Conservation (phyloP, 2,888 invertebrate species). For the Cotesia congregata region DNA sequence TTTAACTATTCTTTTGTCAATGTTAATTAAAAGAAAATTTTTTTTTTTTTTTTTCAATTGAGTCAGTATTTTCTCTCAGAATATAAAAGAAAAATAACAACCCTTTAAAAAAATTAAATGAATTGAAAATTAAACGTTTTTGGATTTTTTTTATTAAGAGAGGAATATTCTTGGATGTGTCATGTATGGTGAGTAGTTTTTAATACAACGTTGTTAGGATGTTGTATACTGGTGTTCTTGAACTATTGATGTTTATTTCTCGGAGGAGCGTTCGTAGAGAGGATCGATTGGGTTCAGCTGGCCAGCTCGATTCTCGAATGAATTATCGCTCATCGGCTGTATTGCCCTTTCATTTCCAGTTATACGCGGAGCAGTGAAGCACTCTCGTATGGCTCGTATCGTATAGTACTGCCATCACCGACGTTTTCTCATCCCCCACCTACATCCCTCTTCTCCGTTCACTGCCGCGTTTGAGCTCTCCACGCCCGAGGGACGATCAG, state of each 20-base stretch:
- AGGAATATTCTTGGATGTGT: neutral
- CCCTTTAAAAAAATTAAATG: too few species aligned
- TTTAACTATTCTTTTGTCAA: too few species aligned
- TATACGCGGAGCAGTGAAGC: constrained; percentile 60
- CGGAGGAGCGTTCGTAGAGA: constrained; percentile 25
- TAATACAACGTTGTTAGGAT: constrained; percentile 32
- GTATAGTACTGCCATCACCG: constrained; percentile 57
- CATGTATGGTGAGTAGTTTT: neutral
- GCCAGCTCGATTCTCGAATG: constrained; percentile 70
- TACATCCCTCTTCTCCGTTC: constrained; percentile 40
- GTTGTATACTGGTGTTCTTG: constrained; percentile 24
- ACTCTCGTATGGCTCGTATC: constrained; percentile 52
- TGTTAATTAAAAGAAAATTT: too few species aligned
- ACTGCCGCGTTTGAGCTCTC: constrained; percentile 37
- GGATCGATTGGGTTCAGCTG: constrained; percentile 66
- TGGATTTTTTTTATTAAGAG: neutral
- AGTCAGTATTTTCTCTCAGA: too few species aligned
- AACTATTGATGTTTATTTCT: constrained; percentile 47
- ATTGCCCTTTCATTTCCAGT: constrained; percentile 70
- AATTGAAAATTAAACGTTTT: too few species aligned
- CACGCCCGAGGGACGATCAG: constrained; percentile 39
- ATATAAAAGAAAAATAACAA: too few species aligned
- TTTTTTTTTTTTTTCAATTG: too few species aligned
- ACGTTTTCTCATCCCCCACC: constrained; percentile 55
- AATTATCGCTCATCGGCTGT: constrained; percentile 68